A percentile compares a stretch with the other conserved stretches of the same genome.
Conservation (phyloP, 2,888 invertebrate species). For the Nomada fucata region DNA sequence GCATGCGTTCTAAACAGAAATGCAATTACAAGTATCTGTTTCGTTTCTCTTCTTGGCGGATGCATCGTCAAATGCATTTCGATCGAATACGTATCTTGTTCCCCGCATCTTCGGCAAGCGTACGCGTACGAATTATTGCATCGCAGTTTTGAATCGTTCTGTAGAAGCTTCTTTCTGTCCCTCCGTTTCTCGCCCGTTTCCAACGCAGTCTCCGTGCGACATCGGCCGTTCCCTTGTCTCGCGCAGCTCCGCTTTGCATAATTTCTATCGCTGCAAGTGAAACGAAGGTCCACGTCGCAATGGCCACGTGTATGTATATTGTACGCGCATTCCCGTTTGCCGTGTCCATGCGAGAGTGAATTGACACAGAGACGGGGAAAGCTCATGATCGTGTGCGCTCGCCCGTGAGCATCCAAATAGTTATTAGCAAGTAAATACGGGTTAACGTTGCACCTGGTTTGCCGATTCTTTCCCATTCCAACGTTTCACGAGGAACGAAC, state of each 20-base stretch:
- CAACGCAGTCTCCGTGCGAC: constrained; percentile 40
- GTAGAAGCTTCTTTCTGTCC: constrained; percentile 21
- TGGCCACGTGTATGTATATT: constrained; percentile 26
- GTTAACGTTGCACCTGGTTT: constrained; percentile 4
- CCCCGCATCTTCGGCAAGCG: no score
- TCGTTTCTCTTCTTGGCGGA: no score
- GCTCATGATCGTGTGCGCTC: background rate
- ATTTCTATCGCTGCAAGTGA: constrained; percentile 74
- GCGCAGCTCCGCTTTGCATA: constrained; percentile 71
- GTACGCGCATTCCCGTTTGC: constrained; percentile 28
- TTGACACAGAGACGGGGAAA: constrained; percentile 30
- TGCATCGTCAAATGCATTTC: no score
- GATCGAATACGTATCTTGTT: no score
- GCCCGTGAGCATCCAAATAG: constrained; percentile 17
- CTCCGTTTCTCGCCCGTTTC: constrained; percentile 51
- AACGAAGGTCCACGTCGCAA: constrained; percentile 54
- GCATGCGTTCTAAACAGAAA: no score
- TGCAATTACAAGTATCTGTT: no score
- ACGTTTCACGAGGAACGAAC: background rate
- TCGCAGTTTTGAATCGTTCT: constrained; percentile 3
- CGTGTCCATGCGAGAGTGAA: constrained; percentile 21
- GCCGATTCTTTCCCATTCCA: constrained; percentile 7
- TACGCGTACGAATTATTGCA: no score
- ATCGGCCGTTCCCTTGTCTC: constrained; percentile 55
- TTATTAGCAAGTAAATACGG: constrained; percentile 40